phyloP scores from a whole-genome alignment of 2,797 vertebrate genomes.

The Furcifer pardalis region DNA sequence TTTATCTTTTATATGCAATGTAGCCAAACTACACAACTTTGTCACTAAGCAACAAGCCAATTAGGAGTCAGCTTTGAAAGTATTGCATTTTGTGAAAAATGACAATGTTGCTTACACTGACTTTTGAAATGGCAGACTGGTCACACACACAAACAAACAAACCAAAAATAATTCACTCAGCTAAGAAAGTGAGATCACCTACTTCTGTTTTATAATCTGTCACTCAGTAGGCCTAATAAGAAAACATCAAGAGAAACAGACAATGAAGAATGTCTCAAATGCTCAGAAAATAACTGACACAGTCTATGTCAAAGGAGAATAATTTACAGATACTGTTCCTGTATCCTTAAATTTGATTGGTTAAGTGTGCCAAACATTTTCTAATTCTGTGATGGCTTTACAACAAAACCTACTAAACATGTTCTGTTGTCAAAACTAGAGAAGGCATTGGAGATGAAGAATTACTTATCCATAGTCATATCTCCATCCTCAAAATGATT shows the following conservation, averaged over 20 bases:
- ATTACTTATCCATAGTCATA: background rate
- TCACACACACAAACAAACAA: background rate
- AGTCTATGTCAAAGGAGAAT: background rate
- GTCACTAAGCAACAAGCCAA: background rate
- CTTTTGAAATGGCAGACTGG: background rate
- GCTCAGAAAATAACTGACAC: background rate
- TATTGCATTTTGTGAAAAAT: background rate
- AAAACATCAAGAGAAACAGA: background rate
- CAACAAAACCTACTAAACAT: background rate
- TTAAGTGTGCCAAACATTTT: background rate
- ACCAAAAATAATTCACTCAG: background rate
- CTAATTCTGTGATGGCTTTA: background rate
- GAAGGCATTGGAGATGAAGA: background rate
- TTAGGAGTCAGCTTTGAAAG: background rate
- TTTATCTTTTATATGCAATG: too few species aligned
- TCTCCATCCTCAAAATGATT: background rate
- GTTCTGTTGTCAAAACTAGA: background rate
- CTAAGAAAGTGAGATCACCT: background rate
- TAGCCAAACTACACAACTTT: background rate
- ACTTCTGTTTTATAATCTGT: background rate
- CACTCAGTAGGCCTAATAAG: background rate
- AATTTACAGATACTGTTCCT: background rate
- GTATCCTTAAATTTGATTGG: background rate
- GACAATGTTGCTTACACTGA: background rate
- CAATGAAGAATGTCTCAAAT: background rate